Conservation (phyloP, 2,113 vertebrate species). For the Ranitomeya imitator region DNA sequence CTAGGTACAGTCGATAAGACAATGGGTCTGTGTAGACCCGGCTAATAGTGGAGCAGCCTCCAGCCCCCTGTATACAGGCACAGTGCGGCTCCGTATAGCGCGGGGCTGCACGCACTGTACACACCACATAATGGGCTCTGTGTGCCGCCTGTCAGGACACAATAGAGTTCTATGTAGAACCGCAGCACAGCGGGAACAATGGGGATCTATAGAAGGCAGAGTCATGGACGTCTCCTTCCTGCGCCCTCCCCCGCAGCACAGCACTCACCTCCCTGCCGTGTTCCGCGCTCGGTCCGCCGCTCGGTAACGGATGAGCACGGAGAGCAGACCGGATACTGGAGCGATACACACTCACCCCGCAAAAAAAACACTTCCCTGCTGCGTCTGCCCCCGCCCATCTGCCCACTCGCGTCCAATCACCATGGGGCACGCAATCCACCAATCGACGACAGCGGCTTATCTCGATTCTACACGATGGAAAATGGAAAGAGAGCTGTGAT, state of each 20-base stretch:
- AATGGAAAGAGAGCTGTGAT: background rate
- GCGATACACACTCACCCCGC: slow-evolving; percentile 24
- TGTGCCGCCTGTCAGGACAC: background rate
- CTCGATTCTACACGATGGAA: no score
- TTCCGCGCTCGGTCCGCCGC: background rate
- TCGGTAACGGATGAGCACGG: slow-evolving; percentile 25
- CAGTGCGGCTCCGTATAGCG: no score
- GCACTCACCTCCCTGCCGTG: slow-evolving; percentile 33
- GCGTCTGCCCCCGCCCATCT: slow-evolving; percentile 17
- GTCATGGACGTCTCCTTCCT: background rate
- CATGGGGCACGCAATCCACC: background rate
- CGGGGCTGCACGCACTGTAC: no score
- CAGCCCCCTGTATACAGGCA: no score
- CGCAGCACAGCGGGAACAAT: background rate
- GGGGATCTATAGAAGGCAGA: no score
- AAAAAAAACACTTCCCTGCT: slow-evolving; percentile 16
- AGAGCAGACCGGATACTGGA: slow-evolving; percentile 3
- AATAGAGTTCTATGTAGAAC: background rate
- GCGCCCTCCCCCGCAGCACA: background rate
- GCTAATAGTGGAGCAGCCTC: no score
- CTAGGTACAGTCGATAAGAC: no score
- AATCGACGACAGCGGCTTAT: background rate
- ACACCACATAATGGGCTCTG: background rate
- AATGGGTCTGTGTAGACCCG: no score
- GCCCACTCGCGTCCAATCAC: slow-evolving; percentile 12